Evolutionary conservation across 2,888 invertebrate species (phyloP).

Genomic region (Hirtodrosophila duncani): DNA sequence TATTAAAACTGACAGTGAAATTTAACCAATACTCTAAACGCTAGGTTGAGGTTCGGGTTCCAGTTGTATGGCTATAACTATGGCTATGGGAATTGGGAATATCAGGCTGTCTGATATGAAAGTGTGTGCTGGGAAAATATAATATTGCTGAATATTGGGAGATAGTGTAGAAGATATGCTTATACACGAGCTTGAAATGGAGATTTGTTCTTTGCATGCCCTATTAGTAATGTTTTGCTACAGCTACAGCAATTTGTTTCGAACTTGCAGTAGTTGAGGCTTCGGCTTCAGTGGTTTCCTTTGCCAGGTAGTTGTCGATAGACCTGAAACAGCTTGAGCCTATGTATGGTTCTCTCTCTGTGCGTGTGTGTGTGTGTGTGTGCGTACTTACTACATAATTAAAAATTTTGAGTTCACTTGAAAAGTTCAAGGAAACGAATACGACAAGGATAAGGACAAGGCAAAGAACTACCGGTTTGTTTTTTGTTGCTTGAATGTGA

Average conservation of each 20-base stretch:
- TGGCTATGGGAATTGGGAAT: no score
- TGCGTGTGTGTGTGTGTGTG: slow-evolving; percentile 14
- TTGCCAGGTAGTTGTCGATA: slow-evolving; percentile 57
- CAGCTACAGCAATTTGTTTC: background rate
- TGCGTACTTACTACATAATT: slow-evolving; percentile 67
- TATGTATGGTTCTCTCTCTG: background rate
- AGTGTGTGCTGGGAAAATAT: no score
- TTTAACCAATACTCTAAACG: no score
- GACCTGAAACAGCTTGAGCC: slow-evolving; percentile 45
- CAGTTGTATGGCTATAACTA: no score
- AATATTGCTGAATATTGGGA: no score
- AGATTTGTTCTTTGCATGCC: no score
- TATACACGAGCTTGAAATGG: no score
- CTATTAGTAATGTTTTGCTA: slow-evolving; percentile 8
- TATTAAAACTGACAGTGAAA: slow-evolving; percentile 73
- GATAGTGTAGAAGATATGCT: no score
- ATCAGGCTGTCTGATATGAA: no score
- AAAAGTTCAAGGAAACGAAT: slow-evolving; percentile 68
- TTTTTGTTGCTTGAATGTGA: background rate
- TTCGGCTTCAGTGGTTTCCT: slow-evolving; percentile 7
- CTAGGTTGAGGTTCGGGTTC: no score
- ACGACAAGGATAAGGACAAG: slow-evolving; percentile 18
- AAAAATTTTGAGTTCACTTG: slow-evolving; percentile 72
- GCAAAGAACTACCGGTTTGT: slow-evolving; percentile 9
- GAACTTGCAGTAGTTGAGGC: background rate